A percentile compares a stretch with the other conserved stretches of the same genome.
These are phyloP conservation scores for Nephotettix cincticeps DNA, from an alignment of 1,140 invertebrate species.

Conservation along the genomic window DNA sequence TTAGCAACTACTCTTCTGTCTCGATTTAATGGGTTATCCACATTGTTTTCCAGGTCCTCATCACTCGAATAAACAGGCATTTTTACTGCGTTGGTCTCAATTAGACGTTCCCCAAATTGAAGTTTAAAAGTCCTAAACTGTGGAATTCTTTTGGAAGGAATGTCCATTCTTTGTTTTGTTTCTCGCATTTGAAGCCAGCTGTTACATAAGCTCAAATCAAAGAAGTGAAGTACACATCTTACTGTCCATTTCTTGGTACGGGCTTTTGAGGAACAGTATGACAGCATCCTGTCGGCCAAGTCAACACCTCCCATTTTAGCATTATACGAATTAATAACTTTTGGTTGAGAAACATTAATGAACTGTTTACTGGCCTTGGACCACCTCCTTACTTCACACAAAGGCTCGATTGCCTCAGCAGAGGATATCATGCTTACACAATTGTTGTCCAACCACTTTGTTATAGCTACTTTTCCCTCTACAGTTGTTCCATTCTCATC, in stretches of 20 bases:
- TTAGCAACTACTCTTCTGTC: neutral
- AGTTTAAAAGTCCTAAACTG: conserved; percentile 27
- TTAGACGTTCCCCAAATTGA: neutral
- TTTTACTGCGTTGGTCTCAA: conserved; percentile 1
- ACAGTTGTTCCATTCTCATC: neutral
- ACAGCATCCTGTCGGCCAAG: conserved; percentile 31
- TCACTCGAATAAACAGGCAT: neutral
- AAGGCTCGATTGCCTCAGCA: conserved; percentile 26
- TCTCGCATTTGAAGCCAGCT: conserved; percentile 30
- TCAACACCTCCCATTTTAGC: conserved; percentile 42
- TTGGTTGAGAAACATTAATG: conserved; percentile 37
- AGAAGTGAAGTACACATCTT: conserved; percentile 31
- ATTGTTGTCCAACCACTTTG: conserved; percentile 34
- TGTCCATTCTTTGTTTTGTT: conserved; percentile 4
- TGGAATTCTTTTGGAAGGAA: conserved; percentile 19
- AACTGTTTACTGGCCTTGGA: conserved; percentile 41
- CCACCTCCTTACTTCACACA: conserved; percentile 38
- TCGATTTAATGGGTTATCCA: neutral
- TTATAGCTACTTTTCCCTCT: conserved; percentile 8
- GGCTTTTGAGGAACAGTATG: conserved; percentile 33
- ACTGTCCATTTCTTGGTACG: conserved; percentile 36
- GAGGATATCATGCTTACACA: conserved; percentile 26
- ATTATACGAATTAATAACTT: conserved; percentile 42
- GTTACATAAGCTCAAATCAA: conserved; percentile 31
- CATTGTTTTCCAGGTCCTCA: neutral